Evolutionary conservation across 2,797 vertebrate species (phyloP).

Genomic region (Brachyalestes nurse): DNA sequence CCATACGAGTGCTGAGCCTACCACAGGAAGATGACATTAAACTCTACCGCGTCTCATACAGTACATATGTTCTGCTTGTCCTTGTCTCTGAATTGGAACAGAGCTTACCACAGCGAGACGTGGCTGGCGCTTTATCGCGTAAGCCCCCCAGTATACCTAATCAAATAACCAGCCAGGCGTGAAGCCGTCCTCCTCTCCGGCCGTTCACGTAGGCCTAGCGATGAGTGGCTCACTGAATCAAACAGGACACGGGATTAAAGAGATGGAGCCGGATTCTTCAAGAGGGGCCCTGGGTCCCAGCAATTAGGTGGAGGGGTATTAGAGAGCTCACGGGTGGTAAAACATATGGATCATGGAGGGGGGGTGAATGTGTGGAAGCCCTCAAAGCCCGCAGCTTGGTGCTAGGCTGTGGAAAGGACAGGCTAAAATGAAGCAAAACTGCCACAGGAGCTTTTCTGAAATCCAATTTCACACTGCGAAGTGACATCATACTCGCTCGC

Average conservation of each 20-base stretch:
- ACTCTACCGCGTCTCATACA: conserved; percentile 32
- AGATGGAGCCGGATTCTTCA: conserved; percentile 47
- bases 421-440: not conserved
- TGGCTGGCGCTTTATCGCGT: conserved; percentile 49
- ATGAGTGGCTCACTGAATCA: conserved; percentile 54
- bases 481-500: not conserved
- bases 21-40: conserved; percentile 41
- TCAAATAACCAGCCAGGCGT: conserved; percentile 58
- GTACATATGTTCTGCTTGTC: conserved; percentile 52
- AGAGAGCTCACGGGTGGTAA: conserved; percentile 29
- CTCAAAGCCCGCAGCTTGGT: conserved; percentile 1
- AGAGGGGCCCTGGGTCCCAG: conserved; percentile 39
- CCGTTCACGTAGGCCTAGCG: conserved; percentile 40
- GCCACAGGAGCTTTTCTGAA: conserved; percentile 18
- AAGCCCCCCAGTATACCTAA: conserved; percentile 55
- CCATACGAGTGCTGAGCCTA: not conserved
- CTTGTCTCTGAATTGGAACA: conserved; percentile 54
- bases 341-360: not conserved
- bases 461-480: not conserved
- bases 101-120: conserved; percentile 50
- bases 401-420: conserved; percentile 15
- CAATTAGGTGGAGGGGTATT: conserved; percentile 41
- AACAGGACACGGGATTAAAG: conserved; percentile 51
- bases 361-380: not conserved
- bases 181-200: conserved; percentile 52